A percentile compares a stretch with the other conserved stretches of the same genome.
Evolutionary conservation across 2,113 vertebrate species (phyloP).

Genomic region (Oreochromis aureus): DNA sequence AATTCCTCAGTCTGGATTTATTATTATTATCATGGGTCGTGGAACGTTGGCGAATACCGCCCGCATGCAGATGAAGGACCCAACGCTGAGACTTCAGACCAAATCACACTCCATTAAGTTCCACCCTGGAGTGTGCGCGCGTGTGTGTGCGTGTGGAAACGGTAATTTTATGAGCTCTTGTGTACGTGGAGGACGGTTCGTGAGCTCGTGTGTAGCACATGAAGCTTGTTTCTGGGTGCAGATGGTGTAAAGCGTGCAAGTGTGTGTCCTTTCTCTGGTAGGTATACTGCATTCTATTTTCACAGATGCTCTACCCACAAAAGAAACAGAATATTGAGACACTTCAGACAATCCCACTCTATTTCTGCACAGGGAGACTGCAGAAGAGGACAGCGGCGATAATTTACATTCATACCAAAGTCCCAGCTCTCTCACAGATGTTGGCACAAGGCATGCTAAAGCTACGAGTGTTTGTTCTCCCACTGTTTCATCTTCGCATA

Average conservation of each 20-base stretch:
- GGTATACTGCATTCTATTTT: neutral
- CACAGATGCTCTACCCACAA: neutral
- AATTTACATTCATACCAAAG: conserved; percentile 10
- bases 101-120: conserved; percentile 63
- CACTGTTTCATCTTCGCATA: neutral
- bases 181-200: neutral
- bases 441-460: neutral
- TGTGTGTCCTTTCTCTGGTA: neutral
- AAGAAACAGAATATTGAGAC: neutral
- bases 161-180: neutral
- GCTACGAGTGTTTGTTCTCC: neutral
- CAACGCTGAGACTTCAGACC: conserved; percentile 32
- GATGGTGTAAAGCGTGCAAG: neutral
- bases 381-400: neutral
- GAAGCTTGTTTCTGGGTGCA: neutral
- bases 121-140: neutral
- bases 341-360: neutral
- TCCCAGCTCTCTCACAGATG: neutral
- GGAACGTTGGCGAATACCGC: conserved; percentile 18
- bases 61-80: conserved; percentile 62
- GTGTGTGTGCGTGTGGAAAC: neutral
- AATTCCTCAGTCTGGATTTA: conserved; percentile 58
- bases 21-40: conserved; percentile 46
- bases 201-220: neutral
- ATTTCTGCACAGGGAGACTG: neutral